Evolutionary conservation across 2,113 vertebrate species (phyloP), one percentile per base, ranked within the genome.

Genomic region (Strigops habroptila): DNA sequence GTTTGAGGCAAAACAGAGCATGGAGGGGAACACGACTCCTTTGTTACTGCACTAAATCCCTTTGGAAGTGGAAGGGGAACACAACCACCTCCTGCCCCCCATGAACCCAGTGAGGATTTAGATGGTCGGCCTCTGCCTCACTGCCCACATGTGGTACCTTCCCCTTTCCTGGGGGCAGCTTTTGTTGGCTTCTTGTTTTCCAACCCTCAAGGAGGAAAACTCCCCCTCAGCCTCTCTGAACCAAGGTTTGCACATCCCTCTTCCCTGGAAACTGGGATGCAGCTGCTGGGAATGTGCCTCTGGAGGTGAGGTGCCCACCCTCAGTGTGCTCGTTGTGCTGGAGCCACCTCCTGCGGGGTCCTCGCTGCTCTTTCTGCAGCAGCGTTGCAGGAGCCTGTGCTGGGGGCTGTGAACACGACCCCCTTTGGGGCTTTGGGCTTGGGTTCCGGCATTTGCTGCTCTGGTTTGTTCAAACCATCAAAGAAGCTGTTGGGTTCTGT

Each of bases 241-340:
- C 33, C 59, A 10, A 11, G 22, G 37, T 30, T 59, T 39, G 37
- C 57, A 30, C n/a, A 8, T 63, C 46, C 23, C n/a, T 60, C 8
- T 46, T 41, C 53, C 35, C 59, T 15, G 24, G 19, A 10, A 35
- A 10, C 44, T 17, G 33, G 13, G 9, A 16, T 6, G 48, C 9
- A 1, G 51, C 18, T 17, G 37, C 10, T 49, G 27, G 75, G 30
- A 57, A 0, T 7, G 59, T 70, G 80, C 60, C 22, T 7, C 18
- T 21, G 44, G 23, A 17, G 43, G 0, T 7, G 53, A 12, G 5
- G 25, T 1, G 2, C 18, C 0, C 25, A 12, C n/a, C 14, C 82
- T 51, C 9, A 4, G 31, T 21, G 46, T 64, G 86, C 70, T 31
- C 0, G 39, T 31, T 31, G 44, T 7, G n/a, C n/a, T n/a, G n/a